Evolutionary conservation across 2,113 vertebrate species (phyloP).

Genomic region (Fregetta grallaria): DNA sequence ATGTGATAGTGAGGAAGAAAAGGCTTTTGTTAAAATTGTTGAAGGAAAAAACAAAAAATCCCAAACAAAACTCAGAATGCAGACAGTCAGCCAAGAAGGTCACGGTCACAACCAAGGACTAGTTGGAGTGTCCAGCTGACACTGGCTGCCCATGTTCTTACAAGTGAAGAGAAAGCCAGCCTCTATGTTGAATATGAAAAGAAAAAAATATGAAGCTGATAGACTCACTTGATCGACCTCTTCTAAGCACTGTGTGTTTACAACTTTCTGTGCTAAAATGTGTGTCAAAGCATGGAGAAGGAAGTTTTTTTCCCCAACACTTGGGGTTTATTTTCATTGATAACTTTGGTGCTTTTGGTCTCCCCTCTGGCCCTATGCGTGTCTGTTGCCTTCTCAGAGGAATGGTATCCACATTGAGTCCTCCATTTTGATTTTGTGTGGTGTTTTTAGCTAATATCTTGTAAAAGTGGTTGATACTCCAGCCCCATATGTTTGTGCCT

Average conservation of each 20-base stretch:
- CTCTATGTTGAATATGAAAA: neutral
- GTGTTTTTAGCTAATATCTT: neutral
- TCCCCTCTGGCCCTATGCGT: neutral
- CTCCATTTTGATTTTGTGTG: neutral
- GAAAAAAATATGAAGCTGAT: neutral
- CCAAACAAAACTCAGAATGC: neutral
- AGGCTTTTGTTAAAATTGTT: neutral
- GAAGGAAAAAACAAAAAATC: neutral
- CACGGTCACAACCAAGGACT: neutral
- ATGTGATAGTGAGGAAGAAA: neutral
- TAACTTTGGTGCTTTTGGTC: neutral
- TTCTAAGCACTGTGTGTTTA: neutral
- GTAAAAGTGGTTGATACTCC: neutral
- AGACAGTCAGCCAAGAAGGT: neutral
- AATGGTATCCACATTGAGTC: neutral
- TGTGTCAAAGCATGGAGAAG: neutral
- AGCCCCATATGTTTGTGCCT: neutral
- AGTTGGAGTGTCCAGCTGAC: neutral
- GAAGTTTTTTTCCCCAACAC: neutral
- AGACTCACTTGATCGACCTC: neutral
- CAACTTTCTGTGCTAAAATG: neutral
- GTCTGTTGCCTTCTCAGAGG: neutral
- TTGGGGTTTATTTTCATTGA: neutral
- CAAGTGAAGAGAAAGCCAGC: neutral
- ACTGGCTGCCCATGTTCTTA: neutral